A percentile compares a stretch with the other conserved stretches of the same genome.
phyloP scores from a whole-genome alignment of 2,113 vertebrate genomes.

The Datnioides undecimradiatus region DNA sequence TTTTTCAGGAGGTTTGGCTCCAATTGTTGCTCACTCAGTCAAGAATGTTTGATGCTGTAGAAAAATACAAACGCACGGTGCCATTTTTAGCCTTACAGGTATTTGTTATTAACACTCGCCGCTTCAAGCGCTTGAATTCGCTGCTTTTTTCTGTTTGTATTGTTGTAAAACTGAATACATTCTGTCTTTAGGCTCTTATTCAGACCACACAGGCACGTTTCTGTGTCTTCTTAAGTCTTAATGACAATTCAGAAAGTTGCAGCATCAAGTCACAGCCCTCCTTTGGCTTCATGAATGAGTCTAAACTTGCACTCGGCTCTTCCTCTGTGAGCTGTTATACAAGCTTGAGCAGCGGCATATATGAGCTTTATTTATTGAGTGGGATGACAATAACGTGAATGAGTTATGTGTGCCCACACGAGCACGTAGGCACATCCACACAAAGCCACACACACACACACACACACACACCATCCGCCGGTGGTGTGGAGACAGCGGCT shows the following conservation, averaged over 20 bases:
- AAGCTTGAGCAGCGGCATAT: neutral
- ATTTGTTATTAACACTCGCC: neutral
- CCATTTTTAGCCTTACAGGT: too few relatives aligned
- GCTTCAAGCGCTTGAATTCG: neutral
- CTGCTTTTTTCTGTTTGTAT: neutral
- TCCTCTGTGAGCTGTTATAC: neutral
- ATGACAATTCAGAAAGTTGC: neutral
- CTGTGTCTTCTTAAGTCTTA: neutral
- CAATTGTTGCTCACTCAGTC: neutral
- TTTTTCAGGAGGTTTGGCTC: neutral
- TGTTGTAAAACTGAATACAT: neutral
- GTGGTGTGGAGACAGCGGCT: slow-evolving; percentile 55
- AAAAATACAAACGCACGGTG: too few relatives aligned
- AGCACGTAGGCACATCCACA: slow-evolving; percentile 41
- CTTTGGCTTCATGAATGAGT: slow-evolving; percentile 20
- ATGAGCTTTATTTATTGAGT: slow-evolving; percentile 33
- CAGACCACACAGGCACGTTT: neutral
- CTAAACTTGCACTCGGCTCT: slow-evolving; percentile 14
- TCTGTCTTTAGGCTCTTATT: neutral
- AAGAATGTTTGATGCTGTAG: neutral
- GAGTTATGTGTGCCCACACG: slow-evolving; percentile 54
- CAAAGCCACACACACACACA: slow-evolving; percentile 21
- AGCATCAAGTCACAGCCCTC: neutral
- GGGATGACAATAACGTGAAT: slow-evolving; percentile 52
- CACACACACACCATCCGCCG: neutral